Evolutionary conservation across 2,797 vertebrate genomes (phyloP).

Genomic region (Graptemys geographica): DNA sequence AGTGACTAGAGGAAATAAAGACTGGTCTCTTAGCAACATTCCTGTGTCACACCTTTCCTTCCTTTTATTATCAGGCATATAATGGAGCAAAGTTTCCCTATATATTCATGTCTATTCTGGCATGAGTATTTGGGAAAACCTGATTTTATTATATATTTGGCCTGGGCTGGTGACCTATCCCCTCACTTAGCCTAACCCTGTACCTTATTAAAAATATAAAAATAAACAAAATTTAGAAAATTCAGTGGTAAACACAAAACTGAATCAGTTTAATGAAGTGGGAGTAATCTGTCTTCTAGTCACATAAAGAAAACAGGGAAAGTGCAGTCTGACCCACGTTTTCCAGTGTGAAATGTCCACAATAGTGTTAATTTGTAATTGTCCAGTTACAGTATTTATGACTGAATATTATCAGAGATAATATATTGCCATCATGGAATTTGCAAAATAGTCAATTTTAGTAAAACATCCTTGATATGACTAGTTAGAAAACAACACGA

Average conservation of each 20-base stretch:
- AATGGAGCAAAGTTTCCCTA: background rate
- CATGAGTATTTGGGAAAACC: background rate
- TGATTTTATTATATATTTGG: background rate
- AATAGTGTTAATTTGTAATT: constrained; percentile 28
- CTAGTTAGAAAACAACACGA: background rate
- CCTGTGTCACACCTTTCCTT: background rate
- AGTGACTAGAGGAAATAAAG: background rate
- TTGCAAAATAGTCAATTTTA: constrained; percentile 46
- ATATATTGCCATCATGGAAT: constrained; percentile 41
- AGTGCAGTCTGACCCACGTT: constrained; percentile 1
- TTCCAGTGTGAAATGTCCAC: background rate
- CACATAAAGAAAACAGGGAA: constrained; percentile 1
- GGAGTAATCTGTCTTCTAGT: background rate
- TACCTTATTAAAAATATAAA: background rate
- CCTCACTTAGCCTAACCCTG: background rate
- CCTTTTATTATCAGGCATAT: background rate
- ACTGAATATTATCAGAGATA: constrained; percentile 56
- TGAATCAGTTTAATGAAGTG: background rate
- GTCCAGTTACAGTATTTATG: constrained; percentile 36
- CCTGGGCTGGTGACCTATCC: background rate
- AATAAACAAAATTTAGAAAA: background rate
- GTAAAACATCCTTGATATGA: constrained; percentile 30
- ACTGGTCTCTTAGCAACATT: background rate
- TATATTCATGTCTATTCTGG: background rate
- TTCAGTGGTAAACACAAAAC: background rate